Base-by-base conservation (phyloP, 1,140 invertebrate genomes). In the Drosophila ironensis region DNA sequence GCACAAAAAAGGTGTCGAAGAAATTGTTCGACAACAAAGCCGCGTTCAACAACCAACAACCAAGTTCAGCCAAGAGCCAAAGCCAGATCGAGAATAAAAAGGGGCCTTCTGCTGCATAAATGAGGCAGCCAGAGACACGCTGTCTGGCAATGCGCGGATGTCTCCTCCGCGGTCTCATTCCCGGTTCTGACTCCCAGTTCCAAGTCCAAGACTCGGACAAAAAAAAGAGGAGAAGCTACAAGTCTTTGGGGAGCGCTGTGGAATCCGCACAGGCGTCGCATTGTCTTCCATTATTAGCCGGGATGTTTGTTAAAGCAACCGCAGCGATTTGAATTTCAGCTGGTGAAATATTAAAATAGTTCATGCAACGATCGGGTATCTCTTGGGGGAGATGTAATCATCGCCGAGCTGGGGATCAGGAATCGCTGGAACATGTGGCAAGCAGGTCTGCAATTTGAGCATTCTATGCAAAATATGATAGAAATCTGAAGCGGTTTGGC, bases 401-500 rank as follows among this genome's bases (percentile, higher is more conserved):
- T 11, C 45, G 20, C 27, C 44, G 4, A 28, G 22, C 20, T 27
- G 25, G 46, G n/a, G 22, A 35, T 33, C 24, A n/a, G 19, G 47
- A 17, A 30, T 33, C 19, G 17, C n/a, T n/a, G n/a, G n/a, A 42
- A 51, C 17, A 40, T 45, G n/a, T n/a, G n/a, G n/a, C n/a, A n/a
- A n/a, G n/a, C n/a, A n/a, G n/a, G n/a, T 42, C 42, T 37, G 53
- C 54, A 72, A 77, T 76, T 70, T 56, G 40, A 51, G 56, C 80
- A 84, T 84, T 84, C 78, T 84, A 84, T 84, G 78, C 78, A 78
- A 84, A 84, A 84, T 84, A 84, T 84, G 78, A 84, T 84, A 73
- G 74, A 78, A 84, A 84, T 84, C 78, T 86, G 19, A 46, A 28
- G 17, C 16, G 6, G 33, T 42, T 54, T n/a, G 28, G 22, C 4